These are phyloP conservation scores for Eulacestoma nigropectus DNA, from an alignment of 2,113 vertebrate genomes.

Conservation along the genomic window DNA sequence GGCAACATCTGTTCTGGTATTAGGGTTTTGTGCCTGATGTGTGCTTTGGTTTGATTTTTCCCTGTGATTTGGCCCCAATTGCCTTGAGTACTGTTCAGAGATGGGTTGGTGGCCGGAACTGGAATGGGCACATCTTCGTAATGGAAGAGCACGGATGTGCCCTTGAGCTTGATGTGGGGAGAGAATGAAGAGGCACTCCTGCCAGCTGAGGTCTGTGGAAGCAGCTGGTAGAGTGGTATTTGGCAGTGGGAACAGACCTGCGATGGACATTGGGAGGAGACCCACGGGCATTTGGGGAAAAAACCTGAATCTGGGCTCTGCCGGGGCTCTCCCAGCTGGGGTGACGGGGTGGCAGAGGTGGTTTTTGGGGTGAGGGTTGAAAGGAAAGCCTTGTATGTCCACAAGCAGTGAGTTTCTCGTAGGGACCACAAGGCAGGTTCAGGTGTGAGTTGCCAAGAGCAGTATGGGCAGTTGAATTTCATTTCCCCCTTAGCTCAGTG, in stretches of 20 bases:
- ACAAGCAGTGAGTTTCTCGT: too few species aligned
- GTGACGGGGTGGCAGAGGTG: accelerated
- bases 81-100: neutral
- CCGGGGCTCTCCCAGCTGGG: too few species aligned
- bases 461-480: accelerated
- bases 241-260: accelerated
- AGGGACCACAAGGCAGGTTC: accelerated
- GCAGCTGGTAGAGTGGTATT: accelerated
- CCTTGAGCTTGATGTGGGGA: neutral
- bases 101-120: neutral
- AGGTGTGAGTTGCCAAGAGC: neutral
- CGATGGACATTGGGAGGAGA: neutral
- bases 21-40: too few species aligned
- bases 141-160: neutral
- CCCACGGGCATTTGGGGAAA: neutral
- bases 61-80: neutral
- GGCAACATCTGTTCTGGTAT: accelerated
- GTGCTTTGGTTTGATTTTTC: neutral
- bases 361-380: neutral
- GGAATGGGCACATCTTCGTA: accelerated
- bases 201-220: neutral
- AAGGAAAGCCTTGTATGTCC: accelerated
- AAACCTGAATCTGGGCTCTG: neutral
- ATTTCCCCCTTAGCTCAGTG: accelerated
- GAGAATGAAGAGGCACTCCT: neutral